These are phyloP conservation scores for Falco cherrug DNA, from an alignment of 2,797 vertebrate species.

Conservation along the genomic window DNA sequence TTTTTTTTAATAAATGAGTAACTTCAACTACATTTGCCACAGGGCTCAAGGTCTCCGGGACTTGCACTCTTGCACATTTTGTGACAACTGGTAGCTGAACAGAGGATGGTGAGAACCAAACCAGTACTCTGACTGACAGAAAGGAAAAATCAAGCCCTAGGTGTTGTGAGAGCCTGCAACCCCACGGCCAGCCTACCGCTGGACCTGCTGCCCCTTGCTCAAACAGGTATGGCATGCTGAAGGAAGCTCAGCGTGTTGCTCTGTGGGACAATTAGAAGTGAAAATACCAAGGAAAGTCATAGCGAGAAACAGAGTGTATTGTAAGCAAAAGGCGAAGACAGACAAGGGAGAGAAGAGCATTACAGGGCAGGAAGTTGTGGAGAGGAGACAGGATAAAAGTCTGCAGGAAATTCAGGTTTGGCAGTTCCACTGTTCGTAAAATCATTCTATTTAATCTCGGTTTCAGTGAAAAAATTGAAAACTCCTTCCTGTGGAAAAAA, in stretches of 20 bases:
- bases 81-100: not conserved
- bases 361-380: not conserved
- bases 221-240: rapidly evolving
- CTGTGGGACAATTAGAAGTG: not conserved
- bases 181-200: not conserved
- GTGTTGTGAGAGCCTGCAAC: not conserved
- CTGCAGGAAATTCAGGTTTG: not conserved
- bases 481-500: not conserved
- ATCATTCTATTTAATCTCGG: not conserved
- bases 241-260: not conserved
- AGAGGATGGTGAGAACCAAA: not conserved
- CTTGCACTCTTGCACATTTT: not conserved
- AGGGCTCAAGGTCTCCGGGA: not conserved
- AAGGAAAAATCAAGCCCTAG: not conserved
- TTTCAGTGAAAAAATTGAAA: not conserved
- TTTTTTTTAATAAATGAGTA: not conserved
- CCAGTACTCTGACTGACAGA: not conserved
- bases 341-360: not conserved
- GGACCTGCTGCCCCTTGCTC: not conserved
- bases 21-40: not conserved
- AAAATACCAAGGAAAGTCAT: not conserved
- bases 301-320: not conserved
- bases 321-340: not conserved
- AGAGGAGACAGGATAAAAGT: not conserved
- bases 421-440: not conserved